These are phyloP conservation scores for Saguinus midas DNA, from an alignment of 2,113 vertebrate species.

Conservation along the genomic window DNA sequence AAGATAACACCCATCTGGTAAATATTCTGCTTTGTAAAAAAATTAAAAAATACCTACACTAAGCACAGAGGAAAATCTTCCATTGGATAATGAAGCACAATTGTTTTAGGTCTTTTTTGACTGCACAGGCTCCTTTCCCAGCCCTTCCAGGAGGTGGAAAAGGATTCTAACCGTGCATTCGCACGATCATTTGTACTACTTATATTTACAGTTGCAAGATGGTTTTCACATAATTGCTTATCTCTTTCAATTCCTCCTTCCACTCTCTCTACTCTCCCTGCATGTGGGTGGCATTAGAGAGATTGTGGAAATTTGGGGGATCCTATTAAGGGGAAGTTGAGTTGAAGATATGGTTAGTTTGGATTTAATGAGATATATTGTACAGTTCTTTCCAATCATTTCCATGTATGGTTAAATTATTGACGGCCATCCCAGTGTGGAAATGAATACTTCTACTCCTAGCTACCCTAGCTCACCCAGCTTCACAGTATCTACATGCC, in stretches of 20 bases:
- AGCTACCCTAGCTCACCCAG: background rate
- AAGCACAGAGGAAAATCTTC: background rate
- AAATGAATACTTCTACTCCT: background rate
- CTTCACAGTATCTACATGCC: background rate
- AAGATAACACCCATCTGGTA: background rate
- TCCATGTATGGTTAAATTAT: background rate
- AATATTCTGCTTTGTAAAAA: background rate
- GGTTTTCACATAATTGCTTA: background rate
- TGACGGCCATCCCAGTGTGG: background rate
- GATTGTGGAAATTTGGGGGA: background rate
- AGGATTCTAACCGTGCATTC: background rate
- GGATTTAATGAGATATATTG: background rate
- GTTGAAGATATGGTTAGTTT: background rate
- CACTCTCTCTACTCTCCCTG: background rate
- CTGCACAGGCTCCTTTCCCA: background rate
- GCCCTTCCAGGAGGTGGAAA: background rate
- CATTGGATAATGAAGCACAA: background rate
- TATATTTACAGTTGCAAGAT: background rate
- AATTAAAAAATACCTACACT: background rate
- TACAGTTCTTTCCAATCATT: background rate
- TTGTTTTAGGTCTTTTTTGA: background rate
- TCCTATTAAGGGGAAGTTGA: background rate
- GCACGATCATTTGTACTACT: background rate
- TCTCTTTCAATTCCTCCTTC: background rate
- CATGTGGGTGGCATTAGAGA: background rate